Evolutionary conservation across 2,113 vertebrate species (phyloP).

Genomic region (Colius striatus): DNA sequence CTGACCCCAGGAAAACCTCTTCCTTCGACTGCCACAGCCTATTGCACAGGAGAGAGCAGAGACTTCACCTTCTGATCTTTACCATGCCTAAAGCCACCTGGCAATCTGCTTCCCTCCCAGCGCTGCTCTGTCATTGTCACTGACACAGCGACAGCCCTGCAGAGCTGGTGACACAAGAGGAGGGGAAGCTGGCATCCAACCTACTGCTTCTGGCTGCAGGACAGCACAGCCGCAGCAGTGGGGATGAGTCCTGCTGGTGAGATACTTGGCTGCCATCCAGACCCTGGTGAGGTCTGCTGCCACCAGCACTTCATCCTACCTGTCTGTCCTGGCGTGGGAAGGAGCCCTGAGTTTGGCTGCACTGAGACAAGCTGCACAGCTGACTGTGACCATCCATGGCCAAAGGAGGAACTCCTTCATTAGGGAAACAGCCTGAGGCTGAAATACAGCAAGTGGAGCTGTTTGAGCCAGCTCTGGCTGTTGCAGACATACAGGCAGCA

Average conservation of each 20-base stretch:
- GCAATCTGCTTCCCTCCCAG: background rate
- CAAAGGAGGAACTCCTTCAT: background rate
- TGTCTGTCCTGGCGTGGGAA: background rate
- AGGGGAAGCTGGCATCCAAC: background rate
- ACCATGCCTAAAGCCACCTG: background rate
- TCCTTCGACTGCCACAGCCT: background rate
- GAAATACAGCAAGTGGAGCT: background rate
- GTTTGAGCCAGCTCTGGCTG: background rate
- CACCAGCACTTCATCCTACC: background rate
- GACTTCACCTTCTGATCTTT: background rate
- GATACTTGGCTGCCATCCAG: background rate
- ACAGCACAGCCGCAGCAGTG: background rate
- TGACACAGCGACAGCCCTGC: background rate
- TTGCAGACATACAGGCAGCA: background rate
- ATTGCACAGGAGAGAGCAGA: background rate
- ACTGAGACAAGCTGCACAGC: background rate
- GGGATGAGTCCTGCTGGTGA: background rate
- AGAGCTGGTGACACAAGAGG: background rate
- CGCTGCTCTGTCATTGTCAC: background rate
- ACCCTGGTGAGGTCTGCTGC: background rate
- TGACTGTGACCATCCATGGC: background rate
- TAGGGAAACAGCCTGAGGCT: background rate
- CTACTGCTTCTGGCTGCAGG: background rate
- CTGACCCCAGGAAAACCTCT: background rate
- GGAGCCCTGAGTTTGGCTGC: background rate